These are phyloP conservation scores for Eilema caniola DNA, from an alignment of 2,888 invertebrate species.

Conservation along the genomic window DNA sequence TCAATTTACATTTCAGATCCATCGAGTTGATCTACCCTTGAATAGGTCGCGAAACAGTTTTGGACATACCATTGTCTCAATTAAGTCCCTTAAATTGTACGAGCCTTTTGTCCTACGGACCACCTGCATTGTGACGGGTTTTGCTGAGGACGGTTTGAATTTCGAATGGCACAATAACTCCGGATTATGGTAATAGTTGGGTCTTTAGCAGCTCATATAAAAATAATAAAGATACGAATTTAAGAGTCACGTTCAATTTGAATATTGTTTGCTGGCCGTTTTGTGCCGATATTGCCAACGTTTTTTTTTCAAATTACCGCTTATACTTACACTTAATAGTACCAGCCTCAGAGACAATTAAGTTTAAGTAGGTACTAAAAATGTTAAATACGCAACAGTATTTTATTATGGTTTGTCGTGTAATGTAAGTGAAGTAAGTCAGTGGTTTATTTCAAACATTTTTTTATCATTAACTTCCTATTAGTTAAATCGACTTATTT, in stretches of 20 bases:
- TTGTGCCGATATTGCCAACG: background rate
- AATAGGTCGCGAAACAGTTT: constrained; percentile 41
- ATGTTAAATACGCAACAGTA: background rate
- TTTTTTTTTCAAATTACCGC: background rate
- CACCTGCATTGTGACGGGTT: constrained; percentile 30
- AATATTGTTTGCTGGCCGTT: background rate
- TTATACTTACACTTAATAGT: background rate
- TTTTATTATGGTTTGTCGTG: background rate
- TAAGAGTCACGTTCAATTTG: constrained; percentile 9
- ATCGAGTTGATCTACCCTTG: constrained; percentile 50
- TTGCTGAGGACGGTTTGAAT: constrained; percentile 34
- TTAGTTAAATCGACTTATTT: no score
- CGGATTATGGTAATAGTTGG: constrained; percentile 30
- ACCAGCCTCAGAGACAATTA: no score
- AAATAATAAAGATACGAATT: constrained; percentile 9
- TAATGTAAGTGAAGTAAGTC: no score
- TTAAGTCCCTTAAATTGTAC: constrained; percentile 24
- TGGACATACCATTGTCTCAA: constrained; percentile 45
- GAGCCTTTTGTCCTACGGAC: constrained; percentile 32
- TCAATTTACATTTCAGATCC: constrained; percentile 44
- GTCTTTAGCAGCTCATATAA: background rate
- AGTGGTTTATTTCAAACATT: no score
- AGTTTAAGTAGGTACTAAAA: no score
- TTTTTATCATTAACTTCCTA: no score
- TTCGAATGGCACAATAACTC: constrained; percentile 24